Base-by-base conservation (phyloP, 1,140 invertebrate species). In the Stegodyphus mimosarum region DNA sequence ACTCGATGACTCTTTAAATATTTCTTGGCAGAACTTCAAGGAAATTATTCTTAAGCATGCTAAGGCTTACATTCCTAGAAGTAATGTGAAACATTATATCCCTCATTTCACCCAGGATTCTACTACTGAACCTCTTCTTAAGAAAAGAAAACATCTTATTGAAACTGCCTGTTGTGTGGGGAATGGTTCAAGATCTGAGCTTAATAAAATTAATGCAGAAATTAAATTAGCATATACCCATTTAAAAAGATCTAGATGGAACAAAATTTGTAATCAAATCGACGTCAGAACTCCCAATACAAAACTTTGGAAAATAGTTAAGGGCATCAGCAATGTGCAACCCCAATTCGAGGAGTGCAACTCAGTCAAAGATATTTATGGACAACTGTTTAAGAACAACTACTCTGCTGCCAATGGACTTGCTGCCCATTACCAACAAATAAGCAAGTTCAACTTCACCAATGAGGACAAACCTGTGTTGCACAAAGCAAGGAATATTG, bases 31-130 rank as follows among this genome's bases (percentile, higher is more conserved):
- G 17, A 17, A 51, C 17, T 55, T 73, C 15, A 73, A 73, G 71
- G 6, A n/a, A 5, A 73, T n/a, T 18, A 53, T 51, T 53, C 49
- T 33, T 52, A n/a, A 13, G 5, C 5, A 6, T 73, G 71, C 71
- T 52, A 51, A 48, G 11, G 7, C 9, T 7, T 73, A 5, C 53
- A 73, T 73, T 53, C 71, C 71, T n/a, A 48, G 51, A 73, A n/a
- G 51, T 7, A 70, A 69, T 67, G 66, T 79, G 33, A 53, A 75
- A 48, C 52, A 48, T 7, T 48, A 63, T 48, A 48, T 63, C 5
- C 73, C 73, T 63, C 6, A 33, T 53, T 79, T 79, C 50, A 67
- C 77, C 7, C 77, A 53, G 11, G 60, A 50, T 70, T 48, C 66
- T 15, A 79, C 5, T 11, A 48, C 70, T n/a, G 13, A 70, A 55